phyloP scores from a whole-genome alignment of 1,140 invertebrate genomes.

The Ruditapes philippinarum region DNA sequence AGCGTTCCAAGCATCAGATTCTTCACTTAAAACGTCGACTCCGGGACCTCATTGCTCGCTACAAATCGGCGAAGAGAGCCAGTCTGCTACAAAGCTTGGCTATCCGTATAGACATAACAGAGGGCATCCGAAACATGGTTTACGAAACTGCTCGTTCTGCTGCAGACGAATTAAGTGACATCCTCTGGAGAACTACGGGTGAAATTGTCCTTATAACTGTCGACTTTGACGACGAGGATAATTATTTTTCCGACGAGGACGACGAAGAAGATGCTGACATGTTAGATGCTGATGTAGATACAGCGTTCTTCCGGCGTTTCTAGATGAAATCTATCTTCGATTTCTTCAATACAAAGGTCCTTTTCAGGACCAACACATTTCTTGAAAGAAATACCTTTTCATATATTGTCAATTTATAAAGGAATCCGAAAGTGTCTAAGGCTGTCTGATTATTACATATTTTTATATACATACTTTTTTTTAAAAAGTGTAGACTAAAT shows the following conservation, averaged over 20 bases:
- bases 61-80: neutral
- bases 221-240: slow-evolving; percentile 59
- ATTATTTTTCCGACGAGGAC: slow-evolving; percentile 38
- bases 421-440: too few relatives aligned
- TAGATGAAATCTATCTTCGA: neutral
- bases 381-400: neutral
- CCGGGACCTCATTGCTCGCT: slow-evolving; percentile 25
- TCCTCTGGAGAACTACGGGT: slow-evolving; percentile 44
- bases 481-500: too few relatives aligned
- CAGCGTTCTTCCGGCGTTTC: neutral
- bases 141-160: slow-evolving; percentile 41
- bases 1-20: slow-evolving; percentile 31
- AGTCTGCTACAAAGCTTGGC: slow-evolving; percentile 40
- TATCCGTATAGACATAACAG: slow-evolving; percentile 54
- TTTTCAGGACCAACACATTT: slow-evolving; percentile 19
- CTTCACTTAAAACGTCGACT: slow-evolving; percentile 46
- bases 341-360: slow-evolving; percentile 2
- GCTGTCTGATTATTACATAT: too few relatives aligned
- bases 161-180: slow-evolving; percentile 51
- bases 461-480: too few relatives aligned
- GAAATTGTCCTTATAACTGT: slow-evolving; percentile 29
- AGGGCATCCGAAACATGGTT: slow-evolving; percentile 51
- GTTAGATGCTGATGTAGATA: slow-evolving; percentile 2
- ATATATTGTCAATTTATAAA: slow-evolving; percentile 3
- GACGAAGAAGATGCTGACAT: slow-evolving; percentile 19